Evolutionary conservation across 2,888 invertebrate species (phyloP), one percentile per base, ranked within the genome.

Genomic region (Tillus elongatus): DNA sequence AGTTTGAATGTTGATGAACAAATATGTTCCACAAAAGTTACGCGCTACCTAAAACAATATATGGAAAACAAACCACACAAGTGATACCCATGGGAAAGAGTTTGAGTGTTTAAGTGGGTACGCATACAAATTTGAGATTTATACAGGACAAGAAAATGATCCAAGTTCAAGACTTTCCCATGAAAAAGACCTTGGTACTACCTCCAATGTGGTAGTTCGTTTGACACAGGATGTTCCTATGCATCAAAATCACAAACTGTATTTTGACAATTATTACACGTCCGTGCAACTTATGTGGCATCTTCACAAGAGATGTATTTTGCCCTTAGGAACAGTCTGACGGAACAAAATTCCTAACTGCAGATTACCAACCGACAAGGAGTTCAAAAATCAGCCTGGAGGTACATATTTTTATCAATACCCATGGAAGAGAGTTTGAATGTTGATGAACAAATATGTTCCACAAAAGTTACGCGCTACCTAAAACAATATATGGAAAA

Each of bases 81-180:
- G n/a, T n/a, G n/a, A n/a, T n/a, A n/a, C n/a, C n/a, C n/a, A n/a
- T n/a, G n/a, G n/a, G n/a, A n/a, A n/a, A n/a, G n/a, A n/a, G n/a
- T n/a, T n/a, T n/a, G n/a, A n/a, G n/a, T n/a, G n/a, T n/a, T 6
- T 19, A n/a, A 19, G 24, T 19, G 24, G 24, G 24, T 19, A 8
- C n/a, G 24, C 24, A n/a, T 19, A 19, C n/a, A 19, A 19, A 19
- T 19, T 19, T 19, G 24, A 19, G n/a, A n/a, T 19, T 19, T n/a
- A 8, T 19, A 19, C n/a, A 19, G 24, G 24, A 8, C 24, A 19
- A n/a, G 24, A 19, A 19, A 19, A 19, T 19, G 24, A 19, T n/a
- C 6, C 6, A n/a, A n/a, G 6, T 19, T 19, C 24, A n/a, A 19
- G 24, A n/a, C 24, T 19, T 19, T n/a, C 6, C 24, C 6, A 19